Percentiles rank a stretch among this genome's conserved stretches.
These are phyloP conservation scores for Diprion similis DNA, from an alignment of 1,140 invertebrate genomes.

Conservation along the genomic window DNA sequence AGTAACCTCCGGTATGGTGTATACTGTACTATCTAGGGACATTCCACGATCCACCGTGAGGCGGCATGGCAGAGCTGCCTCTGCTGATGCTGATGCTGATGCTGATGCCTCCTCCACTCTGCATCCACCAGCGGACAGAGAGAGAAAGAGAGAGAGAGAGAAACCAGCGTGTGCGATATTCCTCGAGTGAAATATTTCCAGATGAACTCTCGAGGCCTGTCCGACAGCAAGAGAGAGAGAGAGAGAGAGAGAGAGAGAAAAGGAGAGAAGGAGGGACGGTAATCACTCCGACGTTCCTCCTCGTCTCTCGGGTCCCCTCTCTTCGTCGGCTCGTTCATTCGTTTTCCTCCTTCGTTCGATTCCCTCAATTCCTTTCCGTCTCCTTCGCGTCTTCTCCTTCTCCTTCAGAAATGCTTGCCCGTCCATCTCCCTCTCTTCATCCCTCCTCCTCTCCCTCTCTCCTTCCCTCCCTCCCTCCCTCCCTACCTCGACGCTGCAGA, in stretches of 20 bases:
- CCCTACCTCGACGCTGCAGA: not conserved
- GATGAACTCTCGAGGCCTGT: constrained; percentile 44
- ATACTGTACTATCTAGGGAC: not conserved
- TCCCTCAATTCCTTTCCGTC: constrained; percentile 25
- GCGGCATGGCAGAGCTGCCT: not conserved
- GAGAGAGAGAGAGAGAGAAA: constrained; percentile 23
- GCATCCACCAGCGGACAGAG: no score
- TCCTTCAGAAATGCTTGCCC: constrained; percentile 32
- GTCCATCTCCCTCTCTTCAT: not conserved
- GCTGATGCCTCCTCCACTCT: constrained; percentile 1
- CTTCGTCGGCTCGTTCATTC: constrained; percentile 9
- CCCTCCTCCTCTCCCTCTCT: constrained; percentile 16
- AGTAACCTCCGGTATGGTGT: not conserved
- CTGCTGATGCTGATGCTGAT: not conserved
- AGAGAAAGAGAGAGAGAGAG: constrained; percentile 11
- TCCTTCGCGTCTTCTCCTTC: constrained; percentile 7
- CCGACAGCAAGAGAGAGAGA: constrained; percentile 34
- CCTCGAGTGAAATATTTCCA: constrained; percentile 35
- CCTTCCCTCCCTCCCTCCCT: constrained; percentile 14
- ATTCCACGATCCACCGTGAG: not conserved
- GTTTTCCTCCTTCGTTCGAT: constrained; percentile 29
- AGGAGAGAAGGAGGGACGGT: constrained; percentile 17
- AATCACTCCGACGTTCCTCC: constrained; percentile 9
- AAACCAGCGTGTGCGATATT: constrained; percentile 47
- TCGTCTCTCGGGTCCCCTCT: constrained; percentile 13